Percentiles rank a stretch among this genome's conserved stretches.
These are phyloP conservation scores for Melanostoma scalare DNA, from an alignment of 2,888 invertebrate species.

Conservation along the genomic window DNA sequence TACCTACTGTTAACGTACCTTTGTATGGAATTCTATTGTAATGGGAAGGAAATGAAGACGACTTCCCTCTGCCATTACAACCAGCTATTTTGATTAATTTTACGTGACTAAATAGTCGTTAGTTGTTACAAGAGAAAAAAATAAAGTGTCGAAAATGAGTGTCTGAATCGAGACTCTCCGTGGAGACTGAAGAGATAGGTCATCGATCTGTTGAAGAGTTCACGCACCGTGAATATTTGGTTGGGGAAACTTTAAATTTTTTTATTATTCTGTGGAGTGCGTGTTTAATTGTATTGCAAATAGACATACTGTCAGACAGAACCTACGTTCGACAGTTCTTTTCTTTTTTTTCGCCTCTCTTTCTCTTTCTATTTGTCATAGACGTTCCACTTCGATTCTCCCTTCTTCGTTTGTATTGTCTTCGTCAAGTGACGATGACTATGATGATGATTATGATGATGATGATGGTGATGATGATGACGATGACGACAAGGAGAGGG, in stretches of 20 bases:
- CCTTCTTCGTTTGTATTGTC: neutral
- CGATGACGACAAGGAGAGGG: conserved; percentile 47
- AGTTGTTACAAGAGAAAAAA: neutral
- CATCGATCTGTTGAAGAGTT: conserved; percentile 64
- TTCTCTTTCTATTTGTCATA: conserved; percentile 23
- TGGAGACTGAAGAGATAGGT: conserved; percentile 43
- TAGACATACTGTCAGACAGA: conserved; percentile 70
- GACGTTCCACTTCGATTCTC: conserved; percentile 49
- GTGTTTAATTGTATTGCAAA: conserved; percentile 71
- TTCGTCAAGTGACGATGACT: conserved; percentile 28
- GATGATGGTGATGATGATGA: conserved; percentile 39
- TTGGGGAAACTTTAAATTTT: conserved; percentile 17
- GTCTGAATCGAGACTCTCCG: conserved; percentile 3
- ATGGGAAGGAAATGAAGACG: conserved; percentile 64
- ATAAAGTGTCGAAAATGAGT: conserved; percentile 1
- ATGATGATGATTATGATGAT: conserved; percentile 11
- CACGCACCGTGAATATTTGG: conserved; percentile 47
- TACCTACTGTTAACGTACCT: neutral
- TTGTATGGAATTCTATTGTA: conserved; percentile 20
- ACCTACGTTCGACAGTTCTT: conserved; percentile 56
- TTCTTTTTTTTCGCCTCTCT: conserved; percentile 6
- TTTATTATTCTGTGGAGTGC: conserved; percentile 59
- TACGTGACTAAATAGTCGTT: conserved; percentile 62
- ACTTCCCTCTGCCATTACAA: conserved; percentile 48
- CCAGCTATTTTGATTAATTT: conserved; percentile 37